Conservation (phyloP, 2,113 vertebrate species). For the Pseudorectes ferrugineus region DNA sequence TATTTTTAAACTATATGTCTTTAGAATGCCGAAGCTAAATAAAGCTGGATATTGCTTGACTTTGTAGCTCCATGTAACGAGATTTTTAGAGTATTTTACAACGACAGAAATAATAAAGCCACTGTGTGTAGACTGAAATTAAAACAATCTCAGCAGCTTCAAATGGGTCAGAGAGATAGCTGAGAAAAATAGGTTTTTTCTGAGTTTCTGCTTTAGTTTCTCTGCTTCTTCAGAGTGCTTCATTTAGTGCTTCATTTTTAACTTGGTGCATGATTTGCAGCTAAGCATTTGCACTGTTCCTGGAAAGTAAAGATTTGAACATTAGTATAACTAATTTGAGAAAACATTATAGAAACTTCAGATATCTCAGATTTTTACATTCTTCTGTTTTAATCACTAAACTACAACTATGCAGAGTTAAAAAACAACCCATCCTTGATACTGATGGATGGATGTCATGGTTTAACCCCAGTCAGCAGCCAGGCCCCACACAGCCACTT, state of each 20-base stretch:
- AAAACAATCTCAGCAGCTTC: neutral
- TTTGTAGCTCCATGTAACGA: neutral
- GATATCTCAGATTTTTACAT: neutral
- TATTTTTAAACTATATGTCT: neutral
- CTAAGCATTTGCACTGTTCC: neutral
- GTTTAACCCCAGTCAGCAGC: neutral
- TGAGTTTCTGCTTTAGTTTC: neutral
- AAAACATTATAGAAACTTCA: neutral
- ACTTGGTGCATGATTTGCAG: neutral
- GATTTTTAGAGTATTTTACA: neutral
- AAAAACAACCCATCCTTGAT: neutral
- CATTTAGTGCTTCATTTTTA: neutral
- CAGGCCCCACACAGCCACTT: fast-evolving
- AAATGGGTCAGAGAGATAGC: neutral
- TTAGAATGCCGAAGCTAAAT: neutral
- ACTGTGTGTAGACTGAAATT: neutral
- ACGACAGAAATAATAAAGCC: neutral
- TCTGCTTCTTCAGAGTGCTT: neutral
- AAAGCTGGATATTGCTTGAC: neutral
- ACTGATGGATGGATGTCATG: neutral
- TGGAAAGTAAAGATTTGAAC: neutral
- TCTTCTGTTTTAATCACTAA: neutral
- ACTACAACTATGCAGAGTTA: neutral
- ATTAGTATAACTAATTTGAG: neutral
- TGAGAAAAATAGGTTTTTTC: neutral